A percentile compares a stretch with the other conserved stretches of the same genome.
phyloP scores from a whole-genome alignment of 1,140 invertebrate genomes.

The Sycophaga agraensis region DNA sequence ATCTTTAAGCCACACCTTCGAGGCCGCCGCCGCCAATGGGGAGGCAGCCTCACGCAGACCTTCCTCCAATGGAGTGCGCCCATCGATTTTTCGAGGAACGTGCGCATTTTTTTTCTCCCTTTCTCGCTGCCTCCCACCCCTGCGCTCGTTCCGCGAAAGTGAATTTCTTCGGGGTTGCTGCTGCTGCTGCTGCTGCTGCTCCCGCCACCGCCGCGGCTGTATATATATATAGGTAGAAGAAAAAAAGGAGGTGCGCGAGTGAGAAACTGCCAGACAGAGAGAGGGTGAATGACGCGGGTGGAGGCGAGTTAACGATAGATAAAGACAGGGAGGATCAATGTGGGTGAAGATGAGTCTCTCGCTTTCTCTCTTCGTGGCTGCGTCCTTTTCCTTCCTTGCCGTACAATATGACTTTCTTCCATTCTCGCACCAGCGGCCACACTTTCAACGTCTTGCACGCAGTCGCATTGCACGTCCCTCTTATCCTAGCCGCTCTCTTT shows the following conservation, averaged over 20 bases:
- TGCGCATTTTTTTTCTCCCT: constrained; percentile 15
- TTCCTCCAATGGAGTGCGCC: constrained; percentile 41
- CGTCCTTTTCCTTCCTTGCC: constrained; percentile 30
- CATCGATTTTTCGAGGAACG: constrained; percentile 52
- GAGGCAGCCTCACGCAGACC: background rate
- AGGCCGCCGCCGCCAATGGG: constrained; percentile 33
- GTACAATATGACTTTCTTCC: constrained; percentile 5
- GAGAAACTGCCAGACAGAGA: constrained; percentile 14
- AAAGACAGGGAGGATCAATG: constrained; percentile 44
- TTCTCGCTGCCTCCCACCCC: background rate
- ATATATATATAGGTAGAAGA: constrained; percentile 34
- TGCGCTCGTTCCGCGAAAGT: constrained; percentile 39
- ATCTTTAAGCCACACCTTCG: constrained; percentile 56
- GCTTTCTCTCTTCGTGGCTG: constrained; percentile 38
- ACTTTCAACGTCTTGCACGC: background rate
- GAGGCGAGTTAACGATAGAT: constrained; percentile 26
- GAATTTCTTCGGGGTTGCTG: constrained; percentile 46
- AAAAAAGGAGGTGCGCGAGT: background rate
- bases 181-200: too few species aligned
- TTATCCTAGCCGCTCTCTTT: background rate
- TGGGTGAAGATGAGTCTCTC: constrained; percentile 37
- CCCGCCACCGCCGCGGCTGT: too few species aligned
- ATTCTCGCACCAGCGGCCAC: background rate
- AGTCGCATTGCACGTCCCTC: background rate
- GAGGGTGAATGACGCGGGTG: constrained; percentile 14